These are phyloP conservation scores for Zosterops borbonicus DNA, from an alignment of 2,113 vertebrate species.

Conservation along the genomic window DNA sequence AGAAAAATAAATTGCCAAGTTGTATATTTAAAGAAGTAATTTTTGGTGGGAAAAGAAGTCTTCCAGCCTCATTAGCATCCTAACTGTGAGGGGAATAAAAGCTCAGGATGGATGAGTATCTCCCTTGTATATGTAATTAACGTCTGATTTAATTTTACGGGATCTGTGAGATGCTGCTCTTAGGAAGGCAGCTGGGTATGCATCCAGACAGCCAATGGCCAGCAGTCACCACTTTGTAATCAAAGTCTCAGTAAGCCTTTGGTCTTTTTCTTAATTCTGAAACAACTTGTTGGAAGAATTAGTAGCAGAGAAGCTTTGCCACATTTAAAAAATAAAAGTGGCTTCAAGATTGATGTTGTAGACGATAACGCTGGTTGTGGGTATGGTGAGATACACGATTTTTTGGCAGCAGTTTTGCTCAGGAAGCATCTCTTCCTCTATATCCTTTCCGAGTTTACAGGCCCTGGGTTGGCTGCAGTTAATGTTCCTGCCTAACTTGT, in stretches of 20 bases:
- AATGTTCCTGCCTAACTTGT: not conserved
- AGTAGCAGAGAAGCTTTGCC: not conserved
- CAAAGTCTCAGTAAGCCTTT: not conserved
- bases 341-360: not conserved
- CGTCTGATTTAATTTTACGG: not conserved
- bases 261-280: not conserved
- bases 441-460: not conserved
- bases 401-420: conserved; percentile 1
- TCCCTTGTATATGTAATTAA: not conserved
- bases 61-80: conserved; percentile 46
- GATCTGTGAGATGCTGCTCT: not conserved
- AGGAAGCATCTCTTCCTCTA: conserved; percentile 22
- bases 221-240: not conserved
- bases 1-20: conserved; percentile 1
- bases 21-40: not conserved
- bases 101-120: conserved; percentile 12
- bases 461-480: not conserved
- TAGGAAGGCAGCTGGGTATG: not conserved
- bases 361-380: not conserved
- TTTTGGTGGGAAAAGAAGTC: not conserved
- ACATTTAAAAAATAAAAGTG: not conserved
- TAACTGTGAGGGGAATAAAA: not conserved
- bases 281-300: not conserved
- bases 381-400: rapidly evolving
- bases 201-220: not conserved